These are phyloP conservation scores for Anoncus sp. DNA, from an alignment of 2,888 invertebrate species.

Conservation along the genomic window DNA sequence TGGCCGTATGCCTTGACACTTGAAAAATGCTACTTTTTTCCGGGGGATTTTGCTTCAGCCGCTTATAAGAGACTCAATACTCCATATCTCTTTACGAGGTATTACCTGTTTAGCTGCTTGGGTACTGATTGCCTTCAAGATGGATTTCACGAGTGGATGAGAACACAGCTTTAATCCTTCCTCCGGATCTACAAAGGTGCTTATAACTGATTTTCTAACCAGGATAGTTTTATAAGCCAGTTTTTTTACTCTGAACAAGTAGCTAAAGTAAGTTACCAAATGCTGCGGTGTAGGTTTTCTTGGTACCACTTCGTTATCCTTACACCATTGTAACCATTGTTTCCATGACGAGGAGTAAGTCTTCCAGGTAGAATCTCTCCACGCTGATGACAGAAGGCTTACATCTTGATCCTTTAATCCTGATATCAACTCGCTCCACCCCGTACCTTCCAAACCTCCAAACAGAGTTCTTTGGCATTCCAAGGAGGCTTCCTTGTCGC, in stretches of 20 bases:
- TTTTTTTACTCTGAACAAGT: not conserved
- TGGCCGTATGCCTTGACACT: not conserved
- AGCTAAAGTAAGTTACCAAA: not conserved
- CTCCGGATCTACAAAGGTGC: not conserved
- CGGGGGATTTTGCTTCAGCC: not conserved
- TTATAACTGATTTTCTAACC: not conserved
- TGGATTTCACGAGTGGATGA: not conserved
- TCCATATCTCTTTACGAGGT: not conserved
- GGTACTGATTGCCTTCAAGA: not conserved
- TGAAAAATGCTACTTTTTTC: not conserved
- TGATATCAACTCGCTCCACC: not conserved
- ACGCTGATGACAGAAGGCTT: not conserved
- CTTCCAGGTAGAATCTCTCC: not conserved
- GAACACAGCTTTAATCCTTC: not conserved
- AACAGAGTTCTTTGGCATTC: not conserved
- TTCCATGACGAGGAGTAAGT: not conserved
- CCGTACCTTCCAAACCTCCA: not conserved
- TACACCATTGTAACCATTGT: not conserved
- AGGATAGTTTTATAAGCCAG: not conserved
- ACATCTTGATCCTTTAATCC: not conserved
- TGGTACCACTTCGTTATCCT: not conserved
- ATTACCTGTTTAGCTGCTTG: not conserved
- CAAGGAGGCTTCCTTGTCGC: not conserved
- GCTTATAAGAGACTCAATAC: not conserved
- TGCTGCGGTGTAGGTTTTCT: not conserved